Percentiles rank a stretch among this genome's conserved stretches.
These are phyloP conservation scores for Lasioglossum vierecki DNA, from an alignment of 2,888 invertebrate genomes.

Conservation along the genomic window DNA sequence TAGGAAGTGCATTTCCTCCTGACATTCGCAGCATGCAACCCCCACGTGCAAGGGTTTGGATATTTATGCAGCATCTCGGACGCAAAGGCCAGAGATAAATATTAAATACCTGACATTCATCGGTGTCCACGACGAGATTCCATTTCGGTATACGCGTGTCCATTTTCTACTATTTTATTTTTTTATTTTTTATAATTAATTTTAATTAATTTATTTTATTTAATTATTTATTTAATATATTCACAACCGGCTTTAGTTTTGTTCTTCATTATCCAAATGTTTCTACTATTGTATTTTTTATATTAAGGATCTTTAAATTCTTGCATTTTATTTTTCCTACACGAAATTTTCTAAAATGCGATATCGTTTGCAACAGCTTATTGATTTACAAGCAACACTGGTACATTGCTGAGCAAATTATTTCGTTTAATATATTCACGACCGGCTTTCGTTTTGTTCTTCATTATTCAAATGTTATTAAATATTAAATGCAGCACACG, in stretches of 20 bases:
- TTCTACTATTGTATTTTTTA: too few relatives aligned
- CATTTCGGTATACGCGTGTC: not conserved
- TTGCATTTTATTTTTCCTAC: too few relatives aligned
- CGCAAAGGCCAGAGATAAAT: not conserved
- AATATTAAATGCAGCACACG: not conserved
- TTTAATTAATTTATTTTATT: too few relatives aligned
- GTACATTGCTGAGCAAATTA: not conserved
- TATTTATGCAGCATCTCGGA: not conserved
- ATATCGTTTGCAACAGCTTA: not conserved
- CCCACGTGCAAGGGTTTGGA: not conserved
- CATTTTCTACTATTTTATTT: too few relatives aligned
- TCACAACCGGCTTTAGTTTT: too few relatives aligned
- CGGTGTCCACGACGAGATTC: not conserved
- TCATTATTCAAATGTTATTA: not conserved
- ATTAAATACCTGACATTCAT: not conserved
- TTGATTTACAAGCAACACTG: not conserved
- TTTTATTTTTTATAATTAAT: too few relatives aligned
- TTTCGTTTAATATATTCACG: not conserved
- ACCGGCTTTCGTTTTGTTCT: not conserved
- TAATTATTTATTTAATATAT: too few relatives aligned
- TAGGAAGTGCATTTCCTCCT: not conserved
- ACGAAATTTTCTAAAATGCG: too few relatives aligned
- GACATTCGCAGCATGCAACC: slow-evolving; percentile 1
- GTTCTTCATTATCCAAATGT: too few relatives aligned
- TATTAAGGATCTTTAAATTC: too few relatives aligned